Conservation (phyloP, 2,113 vertebrate genomes). For the Anolis sagrei region DNA sequence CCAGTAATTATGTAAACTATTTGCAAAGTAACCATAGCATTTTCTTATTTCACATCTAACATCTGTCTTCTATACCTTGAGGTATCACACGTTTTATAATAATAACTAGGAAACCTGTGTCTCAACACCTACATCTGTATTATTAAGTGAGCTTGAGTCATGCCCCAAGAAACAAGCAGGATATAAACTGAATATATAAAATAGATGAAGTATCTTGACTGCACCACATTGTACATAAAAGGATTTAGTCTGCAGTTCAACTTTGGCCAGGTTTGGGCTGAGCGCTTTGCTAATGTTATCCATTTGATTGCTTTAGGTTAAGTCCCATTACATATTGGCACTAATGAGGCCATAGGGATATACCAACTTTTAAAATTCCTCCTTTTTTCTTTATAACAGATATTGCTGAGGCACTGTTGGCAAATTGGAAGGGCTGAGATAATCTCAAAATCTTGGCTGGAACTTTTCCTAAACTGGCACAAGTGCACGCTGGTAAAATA, state of each 20-base stretch:
- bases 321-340: neutral
- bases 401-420: neutral
- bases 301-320: neutral
- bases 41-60: neutral
- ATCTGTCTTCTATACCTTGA: neutral
- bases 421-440: neutral
- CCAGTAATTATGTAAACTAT: neutral
- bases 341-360: neutral
- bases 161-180: no score
- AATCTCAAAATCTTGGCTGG: neutral
- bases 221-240: neutral
- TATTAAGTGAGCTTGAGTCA: no score
- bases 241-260: neutral
- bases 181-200: no score
- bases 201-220: neutral
- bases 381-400: neutral
- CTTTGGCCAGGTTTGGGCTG: neutral
- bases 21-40: neutral
- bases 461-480: neutral
- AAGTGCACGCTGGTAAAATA: no score
- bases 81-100: neutral
- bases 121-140: neutral
- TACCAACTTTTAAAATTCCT: neutral
- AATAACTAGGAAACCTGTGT: neutral
- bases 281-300: neutral